These are phyloP conservation scores for Hydrotaea diabolus DNA, from an alignment of 2,888 invertebrate species.

Conservation along the genomic window DNA sequence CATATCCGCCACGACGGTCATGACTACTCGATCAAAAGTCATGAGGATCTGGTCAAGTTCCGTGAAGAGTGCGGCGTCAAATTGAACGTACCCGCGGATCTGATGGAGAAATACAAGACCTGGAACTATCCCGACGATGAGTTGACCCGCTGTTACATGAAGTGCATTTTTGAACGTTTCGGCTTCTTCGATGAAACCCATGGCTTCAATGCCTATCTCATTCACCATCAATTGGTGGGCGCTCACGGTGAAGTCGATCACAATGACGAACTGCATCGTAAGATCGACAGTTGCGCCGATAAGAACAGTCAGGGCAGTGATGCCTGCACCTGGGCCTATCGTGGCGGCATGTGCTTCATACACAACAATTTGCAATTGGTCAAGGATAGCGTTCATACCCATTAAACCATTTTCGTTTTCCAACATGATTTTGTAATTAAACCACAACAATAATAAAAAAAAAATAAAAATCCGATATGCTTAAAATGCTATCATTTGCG, in stretches of 20 bases:
- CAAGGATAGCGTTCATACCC: conserved; percentile 73
- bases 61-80: conserved; percentile 74
- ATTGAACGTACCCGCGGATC: conserved; percentile 72
- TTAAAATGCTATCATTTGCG: no score
- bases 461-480: no score
- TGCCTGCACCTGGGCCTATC: conserved; percentile 78
- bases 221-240: conserved; percentile 77
- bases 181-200: conserved; percentile 75
- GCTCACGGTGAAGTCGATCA: conserved; percentile 72
- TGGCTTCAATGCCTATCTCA: conserved; percentile 78
- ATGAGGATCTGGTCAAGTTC: conserved; percentile 74
- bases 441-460: no score
- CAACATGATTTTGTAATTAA: background rate
- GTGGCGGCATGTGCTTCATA: conserved; percentile 78
- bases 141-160: conserved; percentile 77
- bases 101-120: conserved; percentile 76
- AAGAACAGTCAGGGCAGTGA: conserved; percentile 74
- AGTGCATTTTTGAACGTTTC: conserved; percentile 78
- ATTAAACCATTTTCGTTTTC: conserved; percentile 32
- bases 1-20: conserved; percentile 52
- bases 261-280: conserved; percentile 74
- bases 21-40: conserved; percentile 77
- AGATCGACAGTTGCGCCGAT: conserved; percentile 77
- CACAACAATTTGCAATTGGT: conserved; percentile 74
- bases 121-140: conserved; percentile 78